Evolutionary conservation across 2,113 vertebrate species (phyloP).

Genomic region (Ibidorhyncha struthersii): DNA sequence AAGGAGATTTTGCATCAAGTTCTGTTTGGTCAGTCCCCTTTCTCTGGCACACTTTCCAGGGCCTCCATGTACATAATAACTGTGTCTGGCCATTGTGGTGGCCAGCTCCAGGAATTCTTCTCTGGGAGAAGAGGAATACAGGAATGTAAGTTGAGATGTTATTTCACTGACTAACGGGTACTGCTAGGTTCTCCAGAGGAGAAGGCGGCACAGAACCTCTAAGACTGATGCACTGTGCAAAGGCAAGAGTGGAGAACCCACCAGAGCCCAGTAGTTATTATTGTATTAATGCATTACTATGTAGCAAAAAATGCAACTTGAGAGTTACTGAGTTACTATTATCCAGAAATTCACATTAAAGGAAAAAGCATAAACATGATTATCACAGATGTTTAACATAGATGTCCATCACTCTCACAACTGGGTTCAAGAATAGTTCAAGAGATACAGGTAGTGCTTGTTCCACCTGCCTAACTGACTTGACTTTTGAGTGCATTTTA

Average conservation of each 20-base stretch:
- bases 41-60: neutral
- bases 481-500: neutral
- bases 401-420: neutral
- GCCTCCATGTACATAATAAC: fast-evolving
- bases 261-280: neutral
- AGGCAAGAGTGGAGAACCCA: neutral
- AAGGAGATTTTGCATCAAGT: neutral
- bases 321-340: neutral
- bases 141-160: fast-evolving
- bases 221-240: fast-evolving
- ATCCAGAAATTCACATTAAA: neutral
- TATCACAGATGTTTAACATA: neutral
- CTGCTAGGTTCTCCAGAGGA: too few relatives aligned
- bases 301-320: neutral
- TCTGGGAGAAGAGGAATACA: fast-evolving
- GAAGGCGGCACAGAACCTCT: neutral
- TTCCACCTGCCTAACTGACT: neutral
- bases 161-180: fast-evolving
- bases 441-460: neutral
- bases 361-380: neutral
- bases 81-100: too few relatives aligned
- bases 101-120: neutral
- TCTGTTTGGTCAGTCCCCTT: neutral
- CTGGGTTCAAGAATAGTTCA: neutral
- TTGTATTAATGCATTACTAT: neutral